Conservation (phyloP, 2,113 vertebrate species). For the Entelurus aequoreus region DNA sequence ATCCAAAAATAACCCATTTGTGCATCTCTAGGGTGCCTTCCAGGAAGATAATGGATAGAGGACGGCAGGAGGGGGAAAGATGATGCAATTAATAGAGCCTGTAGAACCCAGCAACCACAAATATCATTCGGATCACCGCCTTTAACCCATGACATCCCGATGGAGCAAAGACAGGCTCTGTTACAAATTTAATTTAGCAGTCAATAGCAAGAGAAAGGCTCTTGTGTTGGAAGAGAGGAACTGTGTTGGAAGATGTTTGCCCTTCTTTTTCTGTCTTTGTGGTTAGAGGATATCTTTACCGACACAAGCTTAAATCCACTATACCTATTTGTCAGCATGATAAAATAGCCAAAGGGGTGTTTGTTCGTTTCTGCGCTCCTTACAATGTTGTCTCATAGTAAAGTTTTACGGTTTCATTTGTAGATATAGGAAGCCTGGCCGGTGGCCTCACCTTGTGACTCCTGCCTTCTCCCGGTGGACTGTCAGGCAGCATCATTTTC, state of each 20-base stretch:
- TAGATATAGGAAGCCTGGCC: conserved; percentile 7
- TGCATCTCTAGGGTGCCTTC: conserved; percentile 54
- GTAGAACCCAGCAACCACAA: conserved; percentile 54
- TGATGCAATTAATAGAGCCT: conserved; percentile 67
- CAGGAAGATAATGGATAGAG: conserved; percentile 63
- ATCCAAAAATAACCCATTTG: conserved; percentile 65
- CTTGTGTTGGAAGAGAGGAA: conserved; percentile 25
- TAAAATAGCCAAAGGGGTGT: background rate
- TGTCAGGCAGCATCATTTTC: conserved; percentile 84
- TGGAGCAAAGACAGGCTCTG: conserved; percentile 38
- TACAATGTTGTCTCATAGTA: conserved; percentile 1
- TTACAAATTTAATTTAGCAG: conserved; percentile 57
- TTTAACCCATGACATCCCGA: conserved; percentile 57
- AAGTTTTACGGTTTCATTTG: conserved; percentile 15
- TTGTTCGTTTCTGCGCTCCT: background rate
- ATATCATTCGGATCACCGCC: conserved; percentile 46
- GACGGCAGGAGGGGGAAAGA: conserved; percentile 23
- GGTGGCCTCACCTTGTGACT: conserved; percentile 80
- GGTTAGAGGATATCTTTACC: conserved; percentile 30
- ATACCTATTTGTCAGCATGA: conserved; percentile 11
- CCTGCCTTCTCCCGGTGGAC: conserved; percentile 76
- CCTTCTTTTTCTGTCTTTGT: conserved; percentile 18
- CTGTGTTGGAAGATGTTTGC: conserved; percentile 42
- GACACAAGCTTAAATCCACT: background rate
- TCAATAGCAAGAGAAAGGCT: conserved; percentile 37